Percentiles rank a stretch among this genome's conserved stretches.
phyloP scores from a whole-genome alignment of 2,797 vertebrate genomes.

The Hemibagrus guttatus region DNA sequence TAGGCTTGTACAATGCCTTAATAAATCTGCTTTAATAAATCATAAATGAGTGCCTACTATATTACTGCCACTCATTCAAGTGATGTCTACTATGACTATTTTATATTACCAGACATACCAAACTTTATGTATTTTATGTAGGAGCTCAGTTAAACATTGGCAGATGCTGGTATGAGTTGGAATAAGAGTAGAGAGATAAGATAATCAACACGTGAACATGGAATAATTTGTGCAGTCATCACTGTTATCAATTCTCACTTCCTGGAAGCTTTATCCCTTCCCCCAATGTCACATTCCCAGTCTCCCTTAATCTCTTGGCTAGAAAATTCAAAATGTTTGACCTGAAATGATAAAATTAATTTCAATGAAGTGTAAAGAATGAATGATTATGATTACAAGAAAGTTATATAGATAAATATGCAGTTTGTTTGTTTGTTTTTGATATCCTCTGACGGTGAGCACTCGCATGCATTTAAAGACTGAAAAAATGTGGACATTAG shows the following conservation, averaged over 20 bases:
- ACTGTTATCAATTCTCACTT: background rate
- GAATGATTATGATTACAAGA: background rate
- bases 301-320: background rate
- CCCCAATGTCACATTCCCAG: background rate
- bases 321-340: background rate
- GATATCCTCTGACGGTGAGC: too few relatives aligned
- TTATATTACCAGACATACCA: background rate
- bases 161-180: background rate
- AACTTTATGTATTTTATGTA: background rate
- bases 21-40: background rate
- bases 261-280: background rate
- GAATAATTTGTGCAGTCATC: background rate
- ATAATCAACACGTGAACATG: background rate
- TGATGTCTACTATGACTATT: background rate
- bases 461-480: too few relatives aligned
- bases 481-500: too few relatives aligned
- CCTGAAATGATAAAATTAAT: background rate
- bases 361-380: background rate
- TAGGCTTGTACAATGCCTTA: background rate
- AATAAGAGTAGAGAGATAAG: background rate
- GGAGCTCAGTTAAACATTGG: background rate
- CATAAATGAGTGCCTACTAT: background rate
- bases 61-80: background rate
- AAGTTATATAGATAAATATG: background rate
- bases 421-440: background rate